Evolutionary conservation across 2,797 vertebrate genomes (phyloP).

Genomic region (Setipinna tenuifilis): DNA sequence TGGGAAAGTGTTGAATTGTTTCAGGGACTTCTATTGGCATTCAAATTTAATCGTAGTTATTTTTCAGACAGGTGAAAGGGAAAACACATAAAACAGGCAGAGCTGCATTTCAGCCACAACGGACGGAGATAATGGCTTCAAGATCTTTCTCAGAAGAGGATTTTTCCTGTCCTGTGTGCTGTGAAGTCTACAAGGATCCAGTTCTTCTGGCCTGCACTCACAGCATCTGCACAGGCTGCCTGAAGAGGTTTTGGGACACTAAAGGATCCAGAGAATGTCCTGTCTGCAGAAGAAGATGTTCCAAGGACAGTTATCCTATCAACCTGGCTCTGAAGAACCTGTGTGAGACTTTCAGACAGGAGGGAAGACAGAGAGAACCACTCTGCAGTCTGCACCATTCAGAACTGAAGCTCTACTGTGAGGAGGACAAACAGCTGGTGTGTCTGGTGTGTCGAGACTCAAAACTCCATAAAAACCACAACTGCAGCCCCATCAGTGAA

Average conservation of each 20-base stretch:
- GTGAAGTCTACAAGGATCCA: background rate
- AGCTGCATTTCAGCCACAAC: too few relatives aligned
- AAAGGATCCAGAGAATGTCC: conserved; percentile 4
- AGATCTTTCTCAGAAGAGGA: background rate
- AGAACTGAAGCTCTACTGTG: background rate
- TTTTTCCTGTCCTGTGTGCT: background rate
- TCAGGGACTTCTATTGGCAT: too few relatives aligned
- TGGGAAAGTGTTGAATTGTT: too few relatives aligned
- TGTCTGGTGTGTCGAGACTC: conserved; percentile 1
- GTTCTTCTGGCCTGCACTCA: background rate
- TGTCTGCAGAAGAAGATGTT: background rate
- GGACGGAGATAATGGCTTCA: background rate
- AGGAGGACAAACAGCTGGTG: background rate
- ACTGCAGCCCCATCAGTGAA: background rate
- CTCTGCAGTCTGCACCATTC: background rate
- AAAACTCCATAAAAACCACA: conserved; percentile 1
- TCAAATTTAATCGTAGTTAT: too few relatives aligned
- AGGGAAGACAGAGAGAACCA: background rate
- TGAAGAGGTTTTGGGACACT: background rate
- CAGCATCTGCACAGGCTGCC: background rate
- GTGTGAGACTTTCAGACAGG: background rate
- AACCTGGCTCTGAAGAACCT: background rate
- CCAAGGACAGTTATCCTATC: too few relatives aligned
- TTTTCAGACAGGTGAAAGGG: too few relatives aligned
- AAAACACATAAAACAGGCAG: too few relatives aligned